Conservation (phyloP, 1,140 invertebrate species). For the Neodiprion pinetum region DNA sequence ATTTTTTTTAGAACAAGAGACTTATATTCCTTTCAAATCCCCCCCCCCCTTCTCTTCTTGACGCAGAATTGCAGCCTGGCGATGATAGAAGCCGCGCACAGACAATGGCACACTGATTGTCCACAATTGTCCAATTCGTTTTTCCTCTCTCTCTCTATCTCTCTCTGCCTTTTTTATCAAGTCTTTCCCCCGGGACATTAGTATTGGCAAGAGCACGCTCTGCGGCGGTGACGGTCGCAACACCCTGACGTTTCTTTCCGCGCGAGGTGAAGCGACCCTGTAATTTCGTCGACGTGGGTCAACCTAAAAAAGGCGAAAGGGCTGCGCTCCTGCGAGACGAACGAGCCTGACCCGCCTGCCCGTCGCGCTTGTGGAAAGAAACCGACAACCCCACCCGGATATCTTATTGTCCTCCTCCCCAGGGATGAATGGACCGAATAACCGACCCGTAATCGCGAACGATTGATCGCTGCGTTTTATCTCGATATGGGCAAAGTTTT, state of each 20-base stretch:
- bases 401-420: background rate
- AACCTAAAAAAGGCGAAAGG: conserved; percentile 39
- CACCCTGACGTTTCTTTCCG: conserved; percentile 55
- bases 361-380: background rate
- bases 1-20: no score
- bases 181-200: conserved; percentile 43
- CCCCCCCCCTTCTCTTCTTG: background rate
- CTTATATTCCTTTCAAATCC: background rate
- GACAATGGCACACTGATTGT: conserved; percentile 59
- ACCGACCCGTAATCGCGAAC: background rate
- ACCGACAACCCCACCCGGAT: background rate
- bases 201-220: conserved; percentile 10
- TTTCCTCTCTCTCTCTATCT: conserved; percentile 32
- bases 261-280: conserved; percentile 49
- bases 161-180: conserved; percentile 26
- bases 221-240: conserved; percentile 35
- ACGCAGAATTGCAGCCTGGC: conserved; percentile 22
- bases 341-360: background rate
- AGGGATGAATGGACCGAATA: conserved; percentile 1
- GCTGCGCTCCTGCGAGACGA: background rate
- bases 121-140: conserved; percentile 53
- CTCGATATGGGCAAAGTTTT: no score
- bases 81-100: conserved; percentile 34
- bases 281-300: conserved; percentile 56
- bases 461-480: no score